Conservation (phyloP, 2,113 vertebrate genomes). For the Sturnira hondurensis region DNA sequence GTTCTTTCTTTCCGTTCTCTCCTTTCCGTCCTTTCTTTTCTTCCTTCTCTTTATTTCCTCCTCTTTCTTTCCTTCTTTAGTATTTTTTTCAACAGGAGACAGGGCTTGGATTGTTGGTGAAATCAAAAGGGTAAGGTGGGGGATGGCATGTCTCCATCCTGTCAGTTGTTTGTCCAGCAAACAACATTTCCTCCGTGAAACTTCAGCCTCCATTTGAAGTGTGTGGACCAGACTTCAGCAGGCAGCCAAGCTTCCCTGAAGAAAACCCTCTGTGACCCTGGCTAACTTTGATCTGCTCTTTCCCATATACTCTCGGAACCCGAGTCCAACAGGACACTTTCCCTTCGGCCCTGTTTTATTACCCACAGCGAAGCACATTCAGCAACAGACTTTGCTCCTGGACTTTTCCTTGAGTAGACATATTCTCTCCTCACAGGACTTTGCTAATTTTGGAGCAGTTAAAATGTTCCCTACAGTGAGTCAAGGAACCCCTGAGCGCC, state of each 20-base stretch:
- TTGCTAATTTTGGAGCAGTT: slow-evolving; percentile 29
- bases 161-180: slow-evolving; percentile 28
- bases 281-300: neutral
- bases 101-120: slow-evolving; percentile 11
- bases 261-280: neutral
- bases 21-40: too few relatives aligned
- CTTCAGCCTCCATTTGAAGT: slow-evolving; percentile 30
- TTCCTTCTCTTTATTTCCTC: neutral
- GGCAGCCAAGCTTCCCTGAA: neutral
- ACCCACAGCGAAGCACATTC: neutral
- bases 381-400: slow-evolving; percentile 24
- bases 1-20: too few relatives aligned
- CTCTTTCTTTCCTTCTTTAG: neutral
- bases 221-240: slow-evolving; percentile 35
- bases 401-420: neutral
- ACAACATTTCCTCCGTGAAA: slow-evolving; percentile 5
- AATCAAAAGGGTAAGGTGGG: neutral
- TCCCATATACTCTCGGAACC: neutral
- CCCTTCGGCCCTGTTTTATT: neutral
- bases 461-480: neutral
- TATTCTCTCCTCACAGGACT: neutral
- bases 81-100: neutral
- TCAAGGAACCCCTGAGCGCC: neutral
- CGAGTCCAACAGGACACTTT: neutral
- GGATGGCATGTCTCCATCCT: neutral